Percentiles rank a stretch among this genome's conserved stretches.
Conservation (phyloP, 2,113 vertebrate genomes). For the Rhinopomastus cyanomelas region DNA sequence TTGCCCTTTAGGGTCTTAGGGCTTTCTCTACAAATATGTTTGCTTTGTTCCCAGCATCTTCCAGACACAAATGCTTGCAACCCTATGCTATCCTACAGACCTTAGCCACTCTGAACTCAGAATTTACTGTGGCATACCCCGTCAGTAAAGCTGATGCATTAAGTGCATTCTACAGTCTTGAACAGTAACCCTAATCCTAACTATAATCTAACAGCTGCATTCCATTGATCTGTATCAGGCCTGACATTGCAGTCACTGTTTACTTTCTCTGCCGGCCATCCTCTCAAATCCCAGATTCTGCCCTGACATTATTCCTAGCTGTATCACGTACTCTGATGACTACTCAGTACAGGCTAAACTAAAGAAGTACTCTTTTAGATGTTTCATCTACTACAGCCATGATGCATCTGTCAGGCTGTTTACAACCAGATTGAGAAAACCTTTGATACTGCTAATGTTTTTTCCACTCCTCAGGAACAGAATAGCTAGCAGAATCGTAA, state of each 20-base stretch:
- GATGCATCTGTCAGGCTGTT: background rate
- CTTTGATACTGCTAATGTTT: background rate
- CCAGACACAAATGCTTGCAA: background rate
- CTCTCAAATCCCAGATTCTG: background rate
- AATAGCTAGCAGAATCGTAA: background rate
- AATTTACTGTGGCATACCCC: background rate
- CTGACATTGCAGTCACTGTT: background rate
- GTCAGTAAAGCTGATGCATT: background rate
- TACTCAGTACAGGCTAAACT: background rate
- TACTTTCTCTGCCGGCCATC: background rate
- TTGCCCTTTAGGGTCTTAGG: background rate
- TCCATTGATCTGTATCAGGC: background rate
- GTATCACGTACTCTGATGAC: background rate
- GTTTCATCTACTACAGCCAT: background rate
- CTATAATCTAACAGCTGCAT: background rate
- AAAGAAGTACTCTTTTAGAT: background rate
- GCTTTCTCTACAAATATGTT: background rate
- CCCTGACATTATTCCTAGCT: background rate
- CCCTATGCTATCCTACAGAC: background rate
- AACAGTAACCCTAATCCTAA: background rate
- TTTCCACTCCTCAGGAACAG: background rate
- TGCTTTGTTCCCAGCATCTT: background rate
- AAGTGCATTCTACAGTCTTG: background rate
- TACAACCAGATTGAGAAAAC: background rate
- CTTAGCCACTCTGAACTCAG: background rate